Evolutionary conservation across 1,140 invertebrate species (phyloP).

Genomic region (Drosophila tristis): DNA sequence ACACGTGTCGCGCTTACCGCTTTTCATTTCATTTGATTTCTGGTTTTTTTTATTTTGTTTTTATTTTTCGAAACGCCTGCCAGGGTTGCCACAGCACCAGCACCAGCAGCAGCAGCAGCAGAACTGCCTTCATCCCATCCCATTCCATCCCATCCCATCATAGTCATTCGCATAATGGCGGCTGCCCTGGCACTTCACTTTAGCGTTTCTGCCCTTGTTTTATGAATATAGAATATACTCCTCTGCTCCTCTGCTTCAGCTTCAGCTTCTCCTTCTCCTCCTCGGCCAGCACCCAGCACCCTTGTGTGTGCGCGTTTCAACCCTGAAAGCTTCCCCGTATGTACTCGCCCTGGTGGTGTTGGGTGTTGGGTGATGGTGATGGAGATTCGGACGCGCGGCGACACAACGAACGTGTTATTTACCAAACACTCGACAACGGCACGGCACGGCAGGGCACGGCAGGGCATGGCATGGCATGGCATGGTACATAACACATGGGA

Average conservation of each 20-base stretch:
- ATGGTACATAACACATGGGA: constrained; percentile 61
- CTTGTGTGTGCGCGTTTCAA: constrained; percentile 49
- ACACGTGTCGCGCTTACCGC: constrained; percentile 71
- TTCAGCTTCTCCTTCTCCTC: neutral
- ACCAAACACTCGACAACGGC: constrained; percentile 77
- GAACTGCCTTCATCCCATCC: neutral
- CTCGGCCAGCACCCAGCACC: no score
- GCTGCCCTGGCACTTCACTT: constrained; percentile 60
- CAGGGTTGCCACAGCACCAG: constrained; percentile 33
- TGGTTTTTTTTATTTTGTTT: constrained; percentile 7
- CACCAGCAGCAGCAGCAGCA: no score
- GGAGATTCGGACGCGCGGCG: constrained; percentile 63
- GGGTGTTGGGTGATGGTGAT: constrained; percentile 37
- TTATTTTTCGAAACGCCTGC: constrained; percentile 16
- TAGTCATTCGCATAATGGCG: constrained; percentile 70
- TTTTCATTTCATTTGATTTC: constrained; percentile 43
- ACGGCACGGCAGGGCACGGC: constrained; percentile 13
- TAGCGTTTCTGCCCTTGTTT: constrained; percentile 53
- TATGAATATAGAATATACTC: constrained; percentile 56
- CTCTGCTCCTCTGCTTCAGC: no score
- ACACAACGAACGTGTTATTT: constrained; percentile 81
- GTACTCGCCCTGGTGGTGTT: constrained; percentile 21
- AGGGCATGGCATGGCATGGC: constrained; percentile 31
- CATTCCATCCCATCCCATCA: constrained; percentile 19
- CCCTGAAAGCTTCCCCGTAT: constrained; percentile 69